phyloP scores from a whole-genome alignment of 2,113 vertebrate species.

The Indicator indicator region DNA sequence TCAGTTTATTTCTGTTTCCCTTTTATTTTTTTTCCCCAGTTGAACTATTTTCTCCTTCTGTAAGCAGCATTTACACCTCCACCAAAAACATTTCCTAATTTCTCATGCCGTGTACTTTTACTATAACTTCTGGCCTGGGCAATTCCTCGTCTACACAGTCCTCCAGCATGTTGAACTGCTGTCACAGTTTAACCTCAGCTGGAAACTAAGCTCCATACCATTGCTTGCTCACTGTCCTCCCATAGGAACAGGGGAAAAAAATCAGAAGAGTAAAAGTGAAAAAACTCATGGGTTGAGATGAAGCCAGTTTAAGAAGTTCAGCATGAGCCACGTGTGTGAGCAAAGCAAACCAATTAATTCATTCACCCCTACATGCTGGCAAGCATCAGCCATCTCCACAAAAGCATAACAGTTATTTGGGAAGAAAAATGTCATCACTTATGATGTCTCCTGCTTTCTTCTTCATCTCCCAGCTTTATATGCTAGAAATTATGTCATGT shows the following conservation, averaged over 20 bases:
- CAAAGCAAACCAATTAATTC: neutral
- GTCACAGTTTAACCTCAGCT: neutral
- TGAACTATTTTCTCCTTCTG: neutral
- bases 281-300: neutral
- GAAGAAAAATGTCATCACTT: neutral
- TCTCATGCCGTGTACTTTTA: neutral
- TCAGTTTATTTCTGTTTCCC: accelerated
- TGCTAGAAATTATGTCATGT: too few species aligned
- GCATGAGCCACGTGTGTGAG: neutral
- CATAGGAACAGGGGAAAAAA: neutral
- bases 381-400: neutral
- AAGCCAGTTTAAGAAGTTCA: neutral
- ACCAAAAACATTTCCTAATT: neutral
- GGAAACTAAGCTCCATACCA: neutral
- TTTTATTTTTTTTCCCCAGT: neutral
- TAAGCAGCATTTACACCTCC: neutral
- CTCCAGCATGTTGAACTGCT: neutral
- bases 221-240: neutral
- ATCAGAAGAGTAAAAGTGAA: neutral
- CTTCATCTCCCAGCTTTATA: neutral
- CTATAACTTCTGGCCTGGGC: neutral
- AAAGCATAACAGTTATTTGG: neutral
- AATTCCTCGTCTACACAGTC: neutral
- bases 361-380: neutral
- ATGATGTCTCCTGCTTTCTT: too few species aligned